Evolutionary conservation across 2,113 vertebrate genomes (phyloP), one percentile per base, ranked within the genome.

Genomic region (Melanotaenia duboulayi): DNA sequence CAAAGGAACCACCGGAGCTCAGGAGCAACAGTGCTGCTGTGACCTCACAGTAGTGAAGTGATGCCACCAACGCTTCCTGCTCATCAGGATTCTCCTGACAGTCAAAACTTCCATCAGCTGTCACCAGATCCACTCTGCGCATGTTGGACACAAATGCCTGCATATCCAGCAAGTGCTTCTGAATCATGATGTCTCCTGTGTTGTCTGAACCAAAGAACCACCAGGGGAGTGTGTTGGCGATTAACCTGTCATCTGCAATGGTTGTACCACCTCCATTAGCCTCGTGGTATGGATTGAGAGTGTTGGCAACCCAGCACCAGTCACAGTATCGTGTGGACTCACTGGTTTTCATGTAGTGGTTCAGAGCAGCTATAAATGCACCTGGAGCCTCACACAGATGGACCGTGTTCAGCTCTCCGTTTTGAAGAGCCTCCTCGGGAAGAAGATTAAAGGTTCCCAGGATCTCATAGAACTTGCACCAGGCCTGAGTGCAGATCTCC

Each of bases 201-300:
- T 99, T 94, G 64, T 99, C 97, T 0, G 96, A 96, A 55, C 97
- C 97, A 35, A 99, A 99, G 79, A 96, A 97, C 97, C 98, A 99
- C 91, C 94, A 92, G 0, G 91, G 93, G 65, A 98, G 91, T 0
- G 97, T 99, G 70, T 96, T 97, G 2, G 95, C 95, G n/a, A 99
- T 96, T 0, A 99, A 91, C 13, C 96, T 92, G 75, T 98, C 97
- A n/a, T 98, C 98, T 56, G 91, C 92, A 11, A 99, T 96, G 87
- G 97, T 96, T 20, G 70, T 91, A 8, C 94, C 89, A 7, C 90
- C 94, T 1, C 95, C 93, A 0, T 97, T 99, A 0, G 95, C 96
- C 90, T 98, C 97, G 0, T 99, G 94, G 68, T 98, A 99, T 0
- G 96, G 96, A 75, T 98, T 99, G 20, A 99, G 91, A 1, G 96